These are phyloP conservation scores for Popillia japonica DNA, from an alignment of 1,140 invertebrate genomes.

Conservation along the genomic window DNA sequence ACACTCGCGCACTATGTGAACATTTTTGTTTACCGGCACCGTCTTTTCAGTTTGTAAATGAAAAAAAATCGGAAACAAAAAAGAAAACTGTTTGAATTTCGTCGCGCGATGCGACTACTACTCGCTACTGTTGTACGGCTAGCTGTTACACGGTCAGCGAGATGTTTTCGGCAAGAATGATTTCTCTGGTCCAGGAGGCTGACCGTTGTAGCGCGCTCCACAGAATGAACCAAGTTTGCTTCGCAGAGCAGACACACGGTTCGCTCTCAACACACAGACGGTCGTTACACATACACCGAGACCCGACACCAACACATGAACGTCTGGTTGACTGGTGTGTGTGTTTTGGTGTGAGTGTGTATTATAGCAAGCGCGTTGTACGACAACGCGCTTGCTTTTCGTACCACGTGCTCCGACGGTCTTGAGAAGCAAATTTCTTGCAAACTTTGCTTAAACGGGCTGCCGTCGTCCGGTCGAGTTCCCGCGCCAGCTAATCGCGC, in stretches of 20 bases:
- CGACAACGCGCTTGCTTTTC: not conserved
- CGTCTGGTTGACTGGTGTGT: not conserved
- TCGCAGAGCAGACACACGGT: not conserved
- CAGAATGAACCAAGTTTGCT: conserved; percentile 32
- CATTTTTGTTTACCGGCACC: conserved; percentile 8
- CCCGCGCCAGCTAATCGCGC: not conserved
- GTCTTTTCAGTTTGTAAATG: conserved; percentile 14
- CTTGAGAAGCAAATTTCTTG: conserved; percentile 23
- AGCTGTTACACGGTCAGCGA: conserved; percentile 3
- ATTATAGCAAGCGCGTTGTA: not conserved
- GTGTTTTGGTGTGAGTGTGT: not conserved
- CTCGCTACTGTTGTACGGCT: not conserved
- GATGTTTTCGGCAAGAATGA: conserved; percentile 24
- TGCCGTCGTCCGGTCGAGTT: not conserved
- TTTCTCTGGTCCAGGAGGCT: conserved; percentile 33
- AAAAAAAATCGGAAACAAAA: conserved; percentile 9
- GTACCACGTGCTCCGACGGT: conserved; percentile 12
- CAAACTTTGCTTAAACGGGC: conserved; percentile 19
- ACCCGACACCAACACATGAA: conserved; percentile 12
- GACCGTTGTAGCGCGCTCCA: conserved; percentile 33
- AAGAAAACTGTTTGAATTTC: not conserved
- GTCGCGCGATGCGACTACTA: conserved; percentile 1
- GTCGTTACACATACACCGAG: not conserved
- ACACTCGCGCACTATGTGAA: conserved; percentile 25
- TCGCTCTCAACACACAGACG: conserved; percentile 23